These are phyloP conservation scores for Manis javanica DNA, from an alignment of 2,797 vertebrate genomes.

Conservation along the genomic window DNA sequence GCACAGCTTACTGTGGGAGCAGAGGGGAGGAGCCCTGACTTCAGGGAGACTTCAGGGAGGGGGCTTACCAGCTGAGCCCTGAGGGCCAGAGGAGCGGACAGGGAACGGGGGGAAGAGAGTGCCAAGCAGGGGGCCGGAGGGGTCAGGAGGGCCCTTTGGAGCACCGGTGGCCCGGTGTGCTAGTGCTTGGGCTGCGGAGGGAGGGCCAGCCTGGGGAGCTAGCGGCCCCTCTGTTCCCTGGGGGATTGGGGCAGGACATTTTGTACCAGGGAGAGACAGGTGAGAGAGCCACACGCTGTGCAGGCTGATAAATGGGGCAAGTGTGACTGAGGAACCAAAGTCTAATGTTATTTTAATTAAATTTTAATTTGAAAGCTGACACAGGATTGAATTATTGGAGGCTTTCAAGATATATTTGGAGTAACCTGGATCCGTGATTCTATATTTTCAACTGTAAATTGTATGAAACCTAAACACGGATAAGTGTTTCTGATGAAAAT, in stretches of 20 bases:
- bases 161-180: too few relatives aligned
- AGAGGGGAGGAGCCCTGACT: background rate
- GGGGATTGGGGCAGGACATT: background rate
- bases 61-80: background rate
- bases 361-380: background rate
- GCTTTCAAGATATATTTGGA: background rate
- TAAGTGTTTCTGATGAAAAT: background rate
- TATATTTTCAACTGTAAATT: background rate
- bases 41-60: background rate
- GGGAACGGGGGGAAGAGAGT: background rate
- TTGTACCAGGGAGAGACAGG: background rate
- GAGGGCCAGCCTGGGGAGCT: background rate
- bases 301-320: fast-evolving
- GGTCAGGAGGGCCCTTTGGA: background rate
- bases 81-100: background rate
- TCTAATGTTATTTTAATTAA: background rate
- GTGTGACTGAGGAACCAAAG: background rate
- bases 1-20: background rate
- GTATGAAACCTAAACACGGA: background rate
- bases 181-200: background rate
- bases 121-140: background rate
- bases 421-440: background rate
- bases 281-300: background rate
- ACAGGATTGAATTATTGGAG: background rate
- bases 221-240: background rate